Conservation (phyloP, 1,140 invertebrate species). For the Philopotamus ludificatus region DNA sequence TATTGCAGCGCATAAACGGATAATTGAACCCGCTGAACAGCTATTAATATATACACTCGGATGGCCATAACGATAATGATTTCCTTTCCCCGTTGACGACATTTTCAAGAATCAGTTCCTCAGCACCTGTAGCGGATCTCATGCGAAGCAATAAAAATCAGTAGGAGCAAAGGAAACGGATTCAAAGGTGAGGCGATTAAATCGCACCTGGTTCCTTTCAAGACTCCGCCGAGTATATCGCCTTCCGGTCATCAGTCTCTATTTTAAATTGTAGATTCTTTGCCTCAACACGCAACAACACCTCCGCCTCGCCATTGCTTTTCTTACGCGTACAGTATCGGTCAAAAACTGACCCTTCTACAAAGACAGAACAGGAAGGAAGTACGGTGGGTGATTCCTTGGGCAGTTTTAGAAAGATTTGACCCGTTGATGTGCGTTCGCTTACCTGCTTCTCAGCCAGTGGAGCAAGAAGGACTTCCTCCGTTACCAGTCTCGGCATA, state of each 20-base stretch:
- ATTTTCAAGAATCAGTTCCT: conserved; percentile 11
- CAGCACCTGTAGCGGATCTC: neutral
- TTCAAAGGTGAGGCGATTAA: conserved; percentile 37
- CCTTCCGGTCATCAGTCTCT: conserved; percentile 36
- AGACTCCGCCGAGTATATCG: conserved; percentile 40
- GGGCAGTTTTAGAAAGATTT: conserved; percentile 19
- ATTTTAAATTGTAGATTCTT: conserved; percentile 38
- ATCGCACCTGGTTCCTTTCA: conserved; percentile 38
- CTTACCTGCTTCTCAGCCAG: neutral
- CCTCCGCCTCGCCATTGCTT: too few species aligned
- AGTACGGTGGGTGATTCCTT: conserved; percentile 22
- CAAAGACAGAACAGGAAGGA: conserved; percentile 14
- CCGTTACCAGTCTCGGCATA: neutral
- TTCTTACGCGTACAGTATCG: too few species aligned
- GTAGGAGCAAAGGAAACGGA: conserved; percentile 35
- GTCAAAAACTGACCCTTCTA: conserved; percentile 10
- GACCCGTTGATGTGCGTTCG: neutral
- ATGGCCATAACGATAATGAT: too few species aligned
- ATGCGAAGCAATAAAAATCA: conserved; percentile 16
- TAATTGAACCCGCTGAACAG: too few species aligned
- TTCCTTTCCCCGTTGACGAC: neutral
- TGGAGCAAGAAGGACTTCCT: conserved; percentile 10
- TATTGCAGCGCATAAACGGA: too few species aligned
- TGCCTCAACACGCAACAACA: conserved; percentile 9
- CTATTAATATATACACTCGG: too few species aligned